Base-by-base conservation (phyloP, 2,888 invertebrate species). In the Sphaerophoria taeniata region DNA sequence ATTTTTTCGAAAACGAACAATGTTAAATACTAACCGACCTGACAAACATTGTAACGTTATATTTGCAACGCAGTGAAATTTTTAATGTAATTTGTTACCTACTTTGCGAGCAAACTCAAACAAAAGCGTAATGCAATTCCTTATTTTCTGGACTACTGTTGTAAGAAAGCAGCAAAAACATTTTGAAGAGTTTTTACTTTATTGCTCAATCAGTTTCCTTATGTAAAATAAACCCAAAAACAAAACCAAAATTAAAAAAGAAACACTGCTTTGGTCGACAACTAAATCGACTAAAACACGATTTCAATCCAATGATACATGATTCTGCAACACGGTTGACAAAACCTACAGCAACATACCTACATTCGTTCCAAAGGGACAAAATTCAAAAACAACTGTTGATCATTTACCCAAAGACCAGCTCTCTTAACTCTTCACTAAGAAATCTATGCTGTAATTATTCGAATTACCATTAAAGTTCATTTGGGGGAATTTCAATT, bases 391-490 rank as follows among this genome's bases (percentile, higher is more conserved):
- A 61, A 49, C 81, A 76, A 70, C 67, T 72, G 67, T 58, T 60
- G 58, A 58, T 16, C n/a, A n/a, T 39, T 83, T 74, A 73, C 73
- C 81, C 24, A 24, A 24, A 24, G 24, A 65, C 31, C 56, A 73
- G 47, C 63, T 49, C 51, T 2, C 24, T 24, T 2, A 24, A 24
- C 24, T 24, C 24, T 24, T 2, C n/a, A 69, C 71, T 58, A 63
- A 67, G 60, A 81, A 77, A 67, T 60, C 60, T 71, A 60, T 60
- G 77, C 71, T 78, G 86, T 82, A 86, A 86, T 86, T 86, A 86
- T 82, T 74, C 77, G 86, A 86, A 86, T 86, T 86, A 86, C 82
- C 82, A 86, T 82, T 78, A 67, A 86, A 82, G 82, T 86, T 86
- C 82, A 82, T 86, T 86, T 82, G 75, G 77, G 74, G 33, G 75